A percentile compares a stretch with the other conserved stretches of the same genome.
These are phyloP conservation scores for Diphyllodes magnificus DNA, from an alignment of 2,113 vertebrate species.

Conservation along the genomic window DNA sequence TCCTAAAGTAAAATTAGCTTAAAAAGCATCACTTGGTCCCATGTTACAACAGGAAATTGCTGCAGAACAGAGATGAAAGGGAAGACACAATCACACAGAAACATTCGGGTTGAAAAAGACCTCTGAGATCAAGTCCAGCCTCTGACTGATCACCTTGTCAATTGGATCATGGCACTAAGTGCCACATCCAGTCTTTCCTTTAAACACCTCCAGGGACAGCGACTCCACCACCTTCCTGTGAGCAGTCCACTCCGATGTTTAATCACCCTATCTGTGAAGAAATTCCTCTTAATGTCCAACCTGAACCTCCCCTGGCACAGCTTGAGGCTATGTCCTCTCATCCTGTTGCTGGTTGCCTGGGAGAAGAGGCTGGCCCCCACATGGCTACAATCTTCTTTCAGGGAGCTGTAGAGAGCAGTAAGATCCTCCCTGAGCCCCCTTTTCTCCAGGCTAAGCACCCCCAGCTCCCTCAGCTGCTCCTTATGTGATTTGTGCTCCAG, in stretches of 20 bases:
- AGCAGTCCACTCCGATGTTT: not conserved
- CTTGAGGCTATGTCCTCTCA: not conserved
- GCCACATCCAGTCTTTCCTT: not conserved
- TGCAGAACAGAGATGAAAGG: not conserved
- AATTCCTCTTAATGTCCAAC: not conserved
- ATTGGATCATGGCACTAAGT: not conserved
- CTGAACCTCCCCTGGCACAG: not conserved
- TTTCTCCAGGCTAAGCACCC: not conserved
- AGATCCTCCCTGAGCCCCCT: not conserved
- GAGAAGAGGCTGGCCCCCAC: not conserved
- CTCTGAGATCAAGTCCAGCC: not conserved
- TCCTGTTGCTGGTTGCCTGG: not conserved
- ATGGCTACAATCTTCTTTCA: not conserved
- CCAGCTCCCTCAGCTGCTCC: not conserved
- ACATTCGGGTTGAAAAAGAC: not conserved
- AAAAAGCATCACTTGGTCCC: not conserved
- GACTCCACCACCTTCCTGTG: not conserved
- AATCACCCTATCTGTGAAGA: not conserved
- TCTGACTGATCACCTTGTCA: not conserved
- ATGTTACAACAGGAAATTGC: not conserved
- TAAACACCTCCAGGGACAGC: not conserved
- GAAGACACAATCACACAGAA: not conserved
- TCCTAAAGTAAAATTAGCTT: not conserved
- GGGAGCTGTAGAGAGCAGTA: not conserved
- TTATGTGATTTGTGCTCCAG: not conserved